Evolutionary conservation across 30 jellyfish, hydroid and myxozoan genomes (phyloP).

Genomic region (Catostylus mosaicus): DNA sequence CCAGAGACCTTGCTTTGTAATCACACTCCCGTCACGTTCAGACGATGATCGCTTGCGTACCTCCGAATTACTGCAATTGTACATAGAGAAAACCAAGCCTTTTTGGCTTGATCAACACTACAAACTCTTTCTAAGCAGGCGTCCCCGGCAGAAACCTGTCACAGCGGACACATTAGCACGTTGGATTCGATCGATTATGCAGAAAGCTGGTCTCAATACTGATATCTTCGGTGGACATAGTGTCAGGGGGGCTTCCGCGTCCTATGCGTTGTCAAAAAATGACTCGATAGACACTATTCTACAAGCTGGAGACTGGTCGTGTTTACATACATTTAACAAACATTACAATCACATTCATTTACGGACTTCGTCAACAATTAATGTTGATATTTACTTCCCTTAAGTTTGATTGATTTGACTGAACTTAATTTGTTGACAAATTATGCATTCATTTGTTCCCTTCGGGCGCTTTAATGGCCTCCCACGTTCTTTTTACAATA

Average conservation of each 20-base stretch:
- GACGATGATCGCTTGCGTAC: background rate
- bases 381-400: background rate
- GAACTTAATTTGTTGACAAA: background rate
- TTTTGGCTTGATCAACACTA: background rate
- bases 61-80: background rate
- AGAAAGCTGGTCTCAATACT: conserved; percentile 14
- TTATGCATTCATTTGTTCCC: background rate
- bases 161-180: conserved; percentile 32
- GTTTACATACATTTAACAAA: conserved; percentile 1
- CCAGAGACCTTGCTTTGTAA: background rate
- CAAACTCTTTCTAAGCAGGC: background rate
- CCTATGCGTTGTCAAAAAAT: background rate
- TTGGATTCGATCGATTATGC: conserved; percentile 30
- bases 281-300: conserved; percentile 5
- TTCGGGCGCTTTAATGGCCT: background rate
- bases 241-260: conserved; percentile 27
- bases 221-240: conserved; percentile 9
- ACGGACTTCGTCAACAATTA: background rate
- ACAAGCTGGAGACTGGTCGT: conserved; percentile 42
- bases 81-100: background rate
- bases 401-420: background rate
- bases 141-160: conserved; percentile 31
- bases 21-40: background rate
- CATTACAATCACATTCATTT: background rate
- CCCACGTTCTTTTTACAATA: background rate